A percentile compares a stretch with the other conserved stretches of the same genome.
phyloP scores from a whole-genome alignment of 2,797 vertebrate species.

The Parauchenoglanis ngamensis region DNA sequence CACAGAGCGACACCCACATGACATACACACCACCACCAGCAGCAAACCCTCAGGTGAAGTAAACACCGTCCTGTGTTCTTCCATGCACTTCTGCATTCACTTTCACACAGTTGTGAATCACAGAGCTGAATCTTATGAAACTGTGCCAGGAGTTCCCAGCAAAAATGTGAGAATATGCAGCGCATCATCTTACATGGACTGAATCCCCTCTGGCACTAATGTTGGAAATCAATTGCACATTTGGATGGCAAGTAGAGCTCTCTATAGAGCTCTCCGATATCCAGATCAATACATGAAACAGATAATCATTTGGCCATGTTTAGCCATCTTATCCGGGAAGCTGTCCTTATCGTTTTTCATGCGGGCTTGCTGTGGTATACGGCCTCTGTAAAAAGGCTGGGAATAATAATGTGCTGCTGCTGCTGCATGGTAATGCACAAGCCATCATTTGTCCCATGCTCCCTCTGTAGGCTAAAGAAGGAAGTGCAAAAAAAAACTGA shows the following conservation, averaged over 20 bases:
- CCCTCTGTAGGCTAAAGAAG: conserved; percentile 58
- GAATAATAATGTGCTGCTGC: conserved; percentile 34
- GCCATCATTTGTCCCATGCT: conserved; percentile 41
- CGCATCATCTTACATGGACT: conserved; percentile 41
- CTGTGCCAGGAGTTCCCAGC: conserved; percentile 14
- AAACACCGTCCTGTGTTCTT: conserved; percentile 41
- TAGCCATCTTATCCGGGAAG: conserved; percentile 61
- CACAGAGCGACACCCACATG: conserved; percentile 22
- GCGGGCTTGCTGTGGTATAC: neutral
- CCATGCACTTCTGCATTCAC: conserved; percentile 30
- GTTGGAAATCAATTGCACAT: conserved; percentile 66
- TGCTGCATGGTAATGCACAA: neutral
- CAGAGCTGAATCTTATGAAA: conserved; percentile 28
- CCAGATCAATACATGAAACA: conserved; percentile 64
- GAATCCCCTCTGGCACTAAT: conserved; percentile 61
- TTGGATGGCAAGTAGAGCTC: conserved; percentile 64
- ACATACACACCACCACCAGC: conserved; percentile 1
- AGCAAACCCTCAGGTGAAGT: conserved; percentile 21
- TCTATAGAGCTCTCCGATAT: conserved; percentile 63
- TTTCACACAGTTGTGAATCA: conserved; percentile 14
- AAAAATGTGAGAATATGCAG: conserved; percentile 24
- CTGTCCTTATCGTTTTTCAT: conserved; percentile 59
- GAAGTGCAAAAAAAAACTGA: conserved; percentile 21
- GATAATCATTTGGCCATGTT: conserved; percentile 67
- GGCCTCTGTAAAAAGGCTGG: conserved; percentile 13